Conservation (phyloP, 2,888 invertebrate species). For the Tipula unca region DNA sequence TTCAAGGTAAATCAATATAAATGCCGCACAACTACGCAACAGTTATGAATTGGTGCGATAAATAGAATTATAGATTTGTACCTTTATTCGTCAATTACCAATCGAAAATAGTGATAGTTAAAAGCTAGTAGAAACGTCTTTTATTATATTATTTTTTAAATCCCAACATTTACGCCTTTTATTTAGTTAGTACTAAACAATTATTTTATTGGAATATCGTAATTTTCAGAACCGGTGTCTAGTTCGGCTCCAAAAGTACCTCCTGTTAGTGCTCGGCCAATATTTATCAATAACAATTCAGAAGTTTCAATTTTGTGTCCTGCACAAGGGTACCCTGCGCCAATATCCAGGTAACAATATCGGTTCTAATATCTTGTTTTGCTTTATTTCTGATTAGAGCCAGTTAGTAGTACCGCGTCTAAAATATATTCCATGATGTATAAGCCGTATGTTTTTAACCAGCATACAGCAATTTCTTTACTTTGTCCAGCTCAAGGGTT, state of each 20-base stretch:
- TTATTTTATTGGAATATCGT: constrained; percentile 36
- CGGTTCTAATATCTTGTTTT: background rate
- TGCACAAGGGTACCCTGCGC: constrained; percentile 68
- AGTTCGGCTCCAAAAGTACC: constrained; percentile 48
- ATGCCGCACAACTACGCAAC: constrained; percentile 31
- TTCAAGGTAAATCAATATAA: constrained; percentile 48
- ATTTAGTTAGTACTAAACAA: background rate
- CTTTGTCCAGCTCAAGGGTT: constrained; percentile 69
- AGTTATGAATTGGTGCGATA: background rate
- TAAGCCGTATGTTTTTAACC: constrained; percentile 35
- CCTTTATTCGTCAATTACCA: constrained; percentile 53
- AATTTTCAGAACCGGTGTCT: constrained; percentile 47
- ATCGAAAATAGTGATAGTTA: constrained; percentile 46
- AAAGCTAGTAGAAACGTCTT: constrained; percentile 53
- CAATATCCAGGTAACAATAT: constrained; percentile 53
- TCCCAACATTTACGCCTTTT: constrained; percentile 14
- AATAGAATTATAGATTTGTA: background rate
- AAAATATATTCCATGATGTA: constrained; percentile 41
- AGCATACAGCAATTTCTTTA: constrained; percentile 38
- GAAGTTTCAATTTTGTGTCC: constrained; percentile 62
- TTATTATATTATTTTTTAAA: background rate
- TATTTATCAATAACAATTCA: constrained; percentile 38
- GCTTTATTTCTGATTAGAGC: constrained; percentile 35
- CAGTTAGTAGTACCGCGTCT: constrained; percentile 46
- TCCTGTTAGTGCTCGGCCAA: constrained; percentile 41